Base-by-base conservation (phyloP, 2,797 vertebrate genomes). In the Ataeniobius toweri region DNA sequence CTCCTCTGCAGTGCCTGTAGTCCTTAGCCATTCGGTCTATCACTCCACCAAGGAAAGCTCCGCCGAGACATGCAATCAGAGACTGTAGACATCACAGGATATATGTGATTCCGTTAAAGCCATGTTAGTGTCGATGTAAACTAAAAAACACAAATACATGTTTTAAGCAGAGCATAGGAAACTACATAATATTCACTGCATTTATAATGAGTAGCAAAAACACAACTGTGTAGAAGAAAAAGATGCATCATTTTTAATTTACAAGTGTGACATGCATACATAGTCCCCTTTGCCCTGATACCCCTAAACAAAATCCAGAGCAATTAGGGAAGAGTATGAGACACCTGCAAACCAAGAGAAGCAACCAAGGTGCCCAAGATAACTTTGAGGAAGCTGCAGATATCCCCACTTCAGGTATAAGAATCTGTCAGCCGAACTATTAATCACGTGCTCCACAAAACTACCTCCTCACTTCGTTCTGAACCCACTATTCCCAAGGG, bases 1-100 rank as follows among this genome's bases (percentile, higher is more conserved):
- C 98, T 1, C 93, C 98, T 53, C 95, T 95, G 83, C 96, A 97
- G 81, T 99, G 97, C 41, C 98, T 95, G 51, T 97, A 96, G 87
- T 99, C 97, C 89, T 87, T 84, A 3, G 95, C 96, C 93, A 99
- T 97, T 22, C 92, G 93, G 70, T 86, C 90, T 65, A 97, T 96
- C 78, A 99, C 89, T 0, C 96, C 96, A 0, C 96, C 97, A 88
- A 99, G 93, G 87, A 99, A 94, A 1, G 48, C 4, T 44, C 98
- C 98, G 16, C 97, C 96, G 0, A 99, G 80, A 93, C 98, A 99
- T 3, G 94, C 91, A 20, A 96, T 96, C 0, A 99, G 95, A 83
- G 96, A 97, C 98, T 99, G 92, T 3, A 71, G 83, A 87, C 2
- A 79, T 5, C 24, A 78, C 7, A 71, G 46, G 22, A 59, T 26